Evolutionary conservation across 1,140 invertebrate species (phyloP), one percentile per base, ranked within the genome.

Genomic region (Hylaeus volcanicus): DNA sequence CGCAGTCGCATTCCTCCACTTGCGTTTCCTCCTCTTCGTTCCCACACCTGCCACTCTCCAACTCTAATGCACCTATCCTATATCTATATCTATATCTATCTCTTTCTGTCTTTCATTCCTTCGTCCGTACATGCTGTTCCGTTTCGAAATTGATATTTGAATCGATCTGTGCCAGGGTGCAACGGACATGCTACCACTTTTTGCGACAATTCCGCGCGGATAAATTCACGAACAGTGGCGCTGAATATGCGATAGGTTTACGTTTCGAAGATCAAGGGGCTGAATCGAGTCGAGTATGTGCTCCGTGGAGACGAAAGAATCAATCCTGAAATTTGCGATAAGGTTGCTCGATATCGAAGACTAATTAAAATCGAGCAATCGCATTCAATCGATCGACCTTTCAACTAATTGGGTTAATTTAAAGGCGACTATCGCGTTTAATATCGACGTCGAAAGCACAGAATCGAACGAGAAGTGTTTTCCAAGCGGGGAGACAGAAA

Each of bases 131-230:
- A 56, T 39, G 60, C 37, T 45, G 80, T 82, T 60, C 53, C 81
- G 58, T 79, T 84, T 79, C 60, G 63, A 69, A 72, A 84, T 83
- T 84, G 83, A 84, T 84, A 84, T 63, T 51, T 39, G 53, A 56
- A 74, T 82, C 69, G 82, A 73, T 48, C 61, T 5, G 41, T 39
- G 15, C 26, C 12, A 12, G 73, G 39, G 37, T 70, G 74, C n/a
- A 48, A 60, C 26, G 63, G 60, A 65, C 15, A 15, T 48, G 39
- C 45, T n/a, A 5, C n/a, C 37, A 39, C 45, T 64, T 68, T 64
- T 39, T 61, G n/a, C 15, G 45, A 12, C 26, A n/a, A 26, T 15
- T 56, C 26, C 60, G 53, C 53, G 45, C 51, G 14, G n/a, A n/a
- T 45, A 41, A 60, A 73, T 64, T 65, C 11, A 39, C 43, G 69